Conservation (phyloP, 2,797 vertebrate species). For the Diceros bicornis region DNA sequence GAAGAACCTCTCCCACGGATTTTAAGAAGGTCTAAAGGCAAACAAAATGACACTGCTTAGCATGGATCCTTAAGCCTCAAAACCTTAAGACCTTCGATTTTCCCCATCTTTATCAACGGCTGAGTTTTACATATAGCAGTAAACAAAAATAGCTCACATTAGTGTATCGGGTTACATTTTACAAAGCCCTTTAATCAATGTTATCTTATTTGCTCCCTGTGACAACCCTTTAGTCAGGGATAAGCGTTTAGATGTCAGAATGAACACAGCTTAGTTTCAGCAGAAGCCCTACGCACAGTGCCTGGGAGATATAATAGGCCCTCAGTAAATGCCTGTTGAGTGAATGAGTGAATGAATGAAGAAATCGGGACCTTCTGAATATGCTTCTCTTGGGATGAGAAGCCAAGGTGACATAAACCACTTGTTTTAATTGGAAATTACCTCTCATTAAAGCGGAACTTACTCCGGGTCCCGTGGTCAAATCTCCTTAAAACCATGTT, state of each 20-base stretch:
- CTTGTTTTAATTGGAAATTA: not conserved
- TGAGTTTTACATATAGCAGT: no score
- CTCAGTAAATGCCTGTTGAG: not conserved
- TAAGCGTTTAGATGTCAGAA: not conserved
- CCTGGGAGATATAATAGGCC: not conserved
- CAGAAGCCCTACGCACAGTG: not conserved
- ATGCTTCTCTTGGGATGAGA: not conserved
- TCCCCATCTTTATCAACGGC: not conserved
- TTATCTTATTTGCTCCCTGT: no score
- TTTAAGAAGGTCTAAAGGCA: constrained; percentile 93
- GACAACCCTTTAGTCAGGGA: not conserved
- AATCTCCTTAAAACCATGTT: not conserved
- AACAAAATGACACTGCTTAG: not conserved
- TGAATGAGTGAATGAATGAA: not conserved
- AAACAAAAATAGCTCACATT: not conserved
- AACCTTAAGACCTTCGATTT: not conserved
- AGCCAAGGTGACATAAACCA: not conserved
- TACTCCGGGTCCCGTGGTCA: not conserved
- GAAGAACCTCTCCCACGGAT: constrained; percentile 93
- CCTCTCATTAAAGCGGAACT: not conserved
- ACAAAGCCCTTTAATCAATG: not conserved
- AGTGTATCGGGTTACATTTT: no score
- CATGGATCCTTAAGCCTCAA: fast-evolving
- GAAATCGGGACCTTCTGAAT: not conserved
- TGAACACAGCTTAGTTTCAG: not conserved